Evolutionary conservation across 2,888 invertebrate species (phyloP), one percentile per base, ranked within the genome.

Genomic region (Hypena proboscidalis): DNA sequence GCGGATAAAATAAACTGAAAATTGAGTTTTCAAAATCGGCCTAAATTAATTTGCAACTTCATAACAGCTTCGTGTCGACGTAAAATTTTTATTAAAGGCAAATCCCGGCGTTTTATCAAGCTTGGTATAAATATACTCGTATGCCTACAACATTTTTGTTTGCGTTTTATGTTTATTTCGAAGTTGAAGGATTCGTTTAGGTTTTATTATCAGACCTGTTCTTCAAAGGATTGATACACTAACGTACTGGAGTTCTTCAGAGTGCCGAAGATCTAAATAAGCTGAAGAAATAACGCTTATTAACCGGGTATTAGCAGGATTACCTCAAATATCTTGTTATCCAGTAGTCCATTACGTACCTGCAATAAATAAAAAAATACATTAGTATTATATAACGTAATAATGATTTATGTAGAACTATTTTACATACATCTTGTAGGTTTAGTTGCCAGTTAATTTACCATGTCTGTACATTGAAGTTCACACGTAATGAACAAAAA

Each of bases 11-110:
- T 86, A 84, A 83, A 86, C 82, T 74, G 82, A 79, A 88, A 89
- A 89, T 88, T 88, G 86, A 87, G 88, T 90, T 90, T 77, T 77
- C 82, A 75, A 81, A 83, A 85, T 79, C 80, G 73, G 79, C 74
- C 84, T 83, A 86, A 89, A 88, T 90, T 88, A 90, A 90, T 89
- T 90, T 88, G 83, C 77, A 87, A 88, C 83, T 89, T 85, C 80
- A 83, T 84, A 89, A 84, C 85, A 77, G 81, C 75, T 74, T 78
- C 73, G 84, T 76, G 81, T 77, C 74, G 77, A 73, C 75, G 77
- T 79, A 76, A 73, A 70, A 65, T 77, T 84, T 85, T 87, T 86
- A 85, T 85, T 83, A 83, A 82, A 83, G 75, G 58, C 69, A 76
- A 82, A 83, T 83, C 79, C 76, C 67, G 57, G 70, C 60, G 70